phyloP scores from a whole-genome alignment of 2,888 invertebrate species.

The Zelleria hepariella region DNA sequence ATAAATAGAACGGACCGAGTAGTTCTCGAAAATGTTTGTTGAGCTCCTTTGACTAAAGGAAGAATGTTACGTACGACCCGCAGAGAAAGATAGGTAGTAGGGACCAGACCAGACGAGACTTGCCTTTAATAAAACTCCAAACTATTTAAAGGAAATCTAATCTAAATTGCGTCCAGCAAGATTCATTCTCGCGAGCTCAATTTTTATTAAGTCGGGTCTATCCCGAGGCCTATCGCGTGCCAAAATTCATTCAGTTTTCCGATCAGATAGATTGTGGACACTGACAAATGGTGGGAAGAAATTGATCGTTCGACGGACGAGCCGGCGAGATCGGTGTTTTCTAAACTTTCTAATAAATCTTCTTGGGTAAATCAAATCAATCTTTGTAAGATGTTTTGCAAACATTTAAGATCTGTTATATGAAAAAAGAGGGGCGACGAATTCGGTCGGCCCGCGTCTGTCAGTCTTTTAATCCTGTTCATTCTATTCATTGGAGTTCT shows the following conservation, averaged over 20 bases:
- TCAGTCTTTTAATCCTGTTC: background rate
- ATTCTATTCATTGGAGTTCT: background rate
- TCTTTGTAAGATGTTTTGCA: conserved; percentile 38
- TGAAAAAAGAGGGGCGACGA: background rate
- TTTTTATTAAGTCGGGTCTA: background rate
- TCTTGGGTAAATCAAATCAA: conserved; percentile 57
- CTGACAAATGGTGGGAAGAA: conserved; percentile 48
- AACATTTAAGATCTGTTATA: background rate
- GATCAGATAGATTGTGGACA: conserved; percentile 46
- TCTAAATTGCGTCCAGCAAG: background rate
- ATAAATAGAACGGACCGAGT: background rate
- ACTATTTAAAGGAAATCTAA: background rate
- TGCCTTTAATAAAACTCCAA: background rate
- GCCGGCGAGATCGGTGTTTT: conserved; percentile 37
- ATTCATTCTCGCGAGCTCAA: background rate
- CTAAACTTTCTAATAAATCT: conserved; percentile 46
- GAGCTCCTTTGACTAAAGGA: background rate
- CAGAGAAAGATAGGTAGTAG: background rate
- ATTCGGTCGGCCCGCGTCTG: background rate
- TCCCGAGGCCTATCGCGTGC: background rate
- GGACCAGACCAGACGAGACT: too few species aligned
- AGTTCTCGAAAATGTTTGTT: background rate
- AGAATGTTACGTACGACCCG: background rate
- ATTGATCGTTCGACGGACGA: conserved; percentile 34
- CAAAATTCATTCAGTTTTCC: conserved; percentile 34